Base-by-base conservation (phyloP, 2,113 vertebrate species). In the Excalfactoria chinensis region DNA sequence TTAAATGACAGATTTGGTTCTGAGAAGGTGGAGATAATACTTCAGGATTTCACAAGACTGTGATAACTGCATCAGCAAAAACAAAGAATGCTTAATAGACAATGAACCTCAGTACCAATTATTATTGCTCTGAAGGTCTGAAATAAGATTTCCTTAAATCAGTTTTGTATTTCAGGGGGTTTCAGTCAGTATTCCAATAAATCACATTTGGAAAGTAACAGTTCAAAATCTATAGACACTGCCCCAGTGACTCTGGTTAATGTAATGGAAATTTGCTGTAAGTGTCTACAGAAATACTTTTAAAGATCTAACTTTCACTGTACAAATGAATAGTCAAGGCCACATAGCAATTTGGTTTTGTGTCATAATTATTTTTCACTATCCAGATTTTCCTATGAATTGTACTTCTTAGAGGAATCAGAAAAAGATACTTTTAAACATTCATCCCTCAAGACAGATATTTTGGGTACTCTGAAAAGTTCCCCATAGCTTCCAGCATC, bases 131-230 rank as follows among this genome's bases (percentile, higher is more conserved):
- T 84, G 90, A 70, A 10, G 40, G 40, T 41, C 40, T 41, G 3
- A 89, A 60, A 74, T 11, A 84, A 37, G 26, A 70, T 74, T 91
- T 82, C 64, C 82, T 91, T 89, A 92, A 81, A 64, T 69, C 11
- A 15, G 37, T 90, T 89, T 91, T 7, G 8, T 56, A 71, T 93
- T 85, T 90, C 53, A 87, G 85, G 23, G 9, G 7, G 9, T 13
- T 93, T 90, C 74, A 92, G 48, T 58, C n/a, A 94, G 34, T 43
- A 56, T 92, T 93, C 25, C 41, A 70, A 93, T 67, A 78, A 89
- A 59, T 4, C 26, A 3, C n/a, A 71, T 76, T 89, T 83, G 84
- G 48, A 84, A 82, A 1, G 4, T 66, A 78, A 34, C 30, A 43
- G 73, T 72, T 70, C 22, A 84, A 92, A 89, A 90, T 67, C 75